phyloP scores from a whole-genome alignment of 2,797 vertebrate species.

The Schizothorax lantsangensis region DNA sequence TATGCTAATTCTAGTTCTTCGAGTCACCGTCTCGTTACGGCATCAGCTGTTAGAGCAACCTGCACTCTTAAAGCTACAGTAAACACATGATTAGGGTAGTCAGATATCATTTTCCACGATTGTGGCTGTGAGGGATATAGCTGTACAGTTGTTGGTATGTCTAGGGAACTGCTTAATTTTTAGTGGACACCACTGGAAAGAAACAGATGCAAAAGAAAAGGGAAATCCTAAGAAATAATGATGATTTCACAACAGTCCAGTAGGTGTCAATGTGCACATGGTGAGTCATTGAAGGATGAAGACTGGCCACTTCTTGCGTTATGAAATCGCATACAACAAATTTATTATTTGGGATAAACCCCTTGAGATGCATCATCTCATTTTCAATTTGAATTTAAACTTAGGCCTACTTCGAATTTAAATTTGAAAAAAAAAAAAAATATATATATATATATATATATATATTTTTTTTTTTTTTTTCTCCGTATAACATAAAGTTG shows the following conservation, averaged over 20 bases:
- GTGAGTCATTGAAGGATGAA: too few species aligned
- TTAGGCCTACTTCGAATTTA: too few species aligned
- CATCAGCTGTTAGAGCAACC: constrained; percentile 30
- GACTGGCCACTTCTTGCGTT: too few species aligned
- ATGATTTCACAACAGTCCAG: neutral
- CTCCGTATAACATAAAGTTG: too few species aligned
- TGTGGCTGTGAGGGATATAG: neutral
- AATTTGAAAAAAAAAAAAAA: too few species aligned
- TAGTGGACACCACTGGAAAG: neutral
- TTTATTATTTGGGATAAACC: neutral
- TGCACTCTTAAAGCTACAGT: constrained; percentile 74
- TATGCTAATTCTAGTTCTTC: neutral
- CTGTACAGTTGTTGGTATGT: neutral
- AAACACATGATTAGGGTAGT: neutral
- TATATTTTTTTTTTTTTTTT: too few species aligned
- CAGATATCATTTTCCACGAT: neutral
- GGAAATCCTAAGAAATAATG: neutral
- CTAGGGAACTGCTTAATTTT: neutral
- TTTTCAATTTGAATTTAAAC: too few species aligned
- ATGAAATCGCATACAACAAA: too few species aligned
- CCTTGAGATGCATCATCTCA: too few species aligned
- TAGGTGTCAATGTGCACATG: neutral
- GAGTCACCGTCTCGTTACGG: neutral
- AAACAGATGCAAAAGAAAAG: neutral
- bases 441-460: too few species aligned